A percentile compares a stretch with the other conserved stretches of the same genome.
phyloP scores from a whole-genome alignment of 2,888 invertebrate species.

The Monochamus alternatus region DNA sequence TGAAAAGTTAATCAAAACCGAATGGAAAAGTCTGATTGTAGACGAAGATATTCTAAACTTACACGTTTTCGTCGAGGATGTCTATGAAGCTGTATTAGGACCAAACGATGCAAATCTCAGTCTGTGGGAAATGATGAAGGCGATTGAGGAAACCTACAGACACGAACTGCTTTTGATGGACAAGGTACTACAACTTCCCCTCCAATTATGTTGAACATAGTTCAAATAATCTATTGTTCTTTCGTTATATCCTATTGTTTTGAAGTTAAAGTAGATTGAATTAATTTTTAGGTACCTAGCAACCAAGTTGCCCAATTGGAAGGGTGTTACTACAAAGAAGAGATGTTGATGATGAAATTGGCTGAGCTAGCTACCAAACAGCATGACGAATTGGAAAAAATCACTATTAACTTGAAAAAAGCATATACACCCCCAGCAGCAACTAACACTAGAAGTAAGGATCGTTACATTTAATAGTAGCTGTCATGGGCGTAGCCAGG shows the following conservation, averaged over 20 bases:
- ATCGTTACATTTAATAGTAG: no score
- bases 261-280: no score
- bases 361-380: slow-evolving; percentile 76
- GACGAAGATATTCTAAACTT: slow-evolving; percentile 75
- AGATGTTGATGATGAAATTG: slow-evolving; percentile 71
- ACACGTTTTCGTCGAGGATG: slow-evolving; percentile 76
- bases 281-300: slow-evolving; percentile 68
- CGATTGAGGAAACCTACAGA: slow-evolving; percentile 74
- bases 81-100: slow-evolving; percentile 75
- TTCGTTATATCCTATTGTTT: no score
- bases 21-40: slow-evolving; percentile 75
- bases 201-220: no score
- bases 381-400: slow-evolving; percentile 72
- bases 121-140: slow-evolving; percentile 74
- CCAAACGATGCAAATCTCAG: slow-evolving; percentile 76
- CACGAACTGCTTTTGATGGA: slow-evolving; percentile 73
- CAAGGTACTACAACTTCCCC: slow-evolving; percentile 54
- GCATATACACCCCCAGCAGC: slow-evolving; percentile 66
- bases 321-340: slow-evolving; percentile 72
- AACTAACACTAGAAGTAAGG: background rate
- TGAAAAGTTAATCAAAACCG: slow-evolving; percentile 73
- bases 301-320: slow-evolving; percentile 73
- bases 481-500: no score
- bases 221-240: no score
- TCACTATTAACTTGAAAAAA: slow-evolving; percentile 71